Evolutionary conservation across 2,113 vertebrate genomes (phyloP).

Genomic region (Chrysemys picta): DNA sequence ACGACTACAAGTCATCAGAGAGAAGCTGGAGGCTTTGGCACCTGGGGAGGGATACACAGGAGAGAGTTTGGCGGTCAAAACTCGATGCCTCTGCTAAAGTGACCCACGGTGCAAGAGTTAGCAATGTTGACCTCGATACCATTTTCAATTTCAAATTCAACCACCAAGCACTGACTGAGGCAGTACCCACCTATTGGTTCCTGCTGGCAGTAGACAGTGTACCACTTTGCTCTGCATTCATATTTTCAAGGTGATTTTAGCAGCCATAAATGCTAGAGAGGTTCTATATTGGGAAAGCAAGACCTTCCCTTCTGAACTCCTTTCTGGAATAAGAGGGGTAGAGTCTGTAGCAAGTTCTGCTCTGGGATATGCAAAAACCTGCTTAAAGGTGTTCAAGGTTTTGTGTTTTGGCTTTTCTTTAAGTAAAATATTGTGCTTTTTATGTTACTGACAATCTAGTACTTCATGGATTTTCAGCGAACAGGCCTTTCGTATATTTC

Average conservation of each 20-base stretch:
- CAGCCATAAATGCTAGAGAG: neutral
- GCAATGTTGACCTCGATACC: neutral
- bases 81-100: neutral
- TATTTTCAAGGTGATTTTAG: neutral
- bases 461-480: neutral
- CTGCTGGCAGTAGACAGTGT: neutral
- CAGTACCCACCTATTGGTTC: neutral
- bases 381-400: neutral
- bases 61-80: neutral
- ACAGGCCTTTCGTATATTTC: neutral
- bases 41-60: neutral
- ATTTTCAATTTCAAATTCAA: neutral
- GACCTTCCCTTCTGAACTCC: neutral
- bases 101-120: neutral
- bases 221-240: neutral
- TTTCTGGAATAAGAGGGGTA: neutral
- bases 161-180: neutral
- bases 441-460: neutral
- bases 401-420: neutral
- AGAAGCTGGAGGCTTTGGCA: neutral
- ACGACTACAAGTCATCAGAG: neutral
- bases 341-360: neutral
- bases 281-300: neutral
- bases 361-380: neutral
- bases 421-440: conserved; percentile 10